phyloP scores from a whole-genome alignment of 2,888 invertebrate species.

The Alsophila aescularia region DNA sequence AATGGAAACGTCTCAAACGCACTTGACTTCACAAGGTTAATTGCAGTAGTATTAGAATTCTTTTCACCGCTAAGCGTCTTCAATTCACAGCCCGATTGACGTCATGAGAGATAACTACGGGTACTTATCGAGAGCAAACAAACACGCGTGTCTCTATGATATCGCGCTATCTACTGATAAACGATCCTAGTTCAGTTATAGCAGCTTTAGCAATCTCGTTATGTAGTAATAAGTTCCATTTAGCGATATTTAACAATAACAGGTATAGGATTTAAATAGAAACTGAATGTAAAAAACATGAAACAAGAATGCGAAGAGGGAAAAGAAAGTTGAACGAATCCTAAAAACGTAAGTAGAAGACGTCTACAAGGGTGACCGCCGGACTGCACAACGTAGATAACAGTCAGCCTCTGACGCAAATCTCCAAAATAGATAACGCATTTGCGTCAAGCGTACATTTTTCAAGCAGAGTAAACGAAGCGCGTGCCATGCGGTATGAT shows the following conservation, averaged over 20 bases:
- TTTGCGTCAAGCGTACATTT: constrained; percentile 83
- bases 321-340: constrained; percentile 25
- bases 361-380: constrained; percentile 65
- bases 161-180: constrained; percentile 58
- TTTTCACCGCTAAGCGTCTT: constrained; percentile 45
- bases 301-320: neutral
- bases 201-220: constrained; percentile 24
- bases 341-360: constrained; percentile 43
- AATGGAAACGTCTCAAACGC: constrained; percentile 30
- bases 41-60: constrained; percentile 42
- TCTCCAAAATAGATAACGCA: constrained; percentile 83
- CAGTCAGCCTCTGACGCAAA: constrained; percentile 75
- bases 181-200: constrained; percentile 44
- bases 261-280: neutral
- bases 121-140: constrained; percentile 61
- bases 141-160: constrained; percentile 58
- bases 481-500: constrained; percentile 70
- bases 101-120: constrained; percentile 59
- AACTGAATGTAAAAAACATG: neutral
- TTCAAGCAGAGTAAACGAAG: constrained; percentile 76
- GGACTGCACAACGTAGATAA: constrained; percentile 78
- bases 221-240: neutral
- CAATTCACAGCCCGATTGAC: constrained; percentile 61
- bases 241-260: neutral
- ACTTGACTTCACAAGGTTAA: constrained; percentile 36